Base-by-base conservation (phyloP, 2,888 invertebrate species). In the Standfussiana lucernea region DNA sequence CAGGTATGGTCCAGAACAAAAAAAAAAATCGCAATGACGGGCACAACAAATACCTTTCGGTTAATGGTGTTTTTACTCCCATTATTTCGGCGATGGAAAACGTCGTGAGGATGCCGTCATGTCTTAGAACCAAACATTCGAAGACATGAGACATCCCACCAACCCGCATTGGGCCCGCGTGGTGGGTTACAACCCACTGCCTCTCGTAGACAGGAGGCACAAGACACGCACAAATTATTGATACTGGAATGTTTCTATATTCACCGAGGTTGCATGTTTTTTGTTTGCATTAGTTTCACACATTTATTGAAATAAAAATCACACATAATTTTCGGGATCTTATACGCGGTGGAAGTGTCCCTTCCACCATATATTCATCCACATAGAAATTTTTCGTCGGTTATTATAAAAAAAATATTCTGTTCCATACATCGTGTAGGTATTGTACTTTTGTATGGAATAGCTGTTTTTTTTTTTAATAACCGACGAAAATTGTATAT, bases 181-280 rank as follows among this genome's bases (percentile, higher is more conserved):
- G 32, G 4, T 32, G 8, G 10, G 18, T 3, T 1, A 18, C 7
- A 1, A 15, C 15, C 15, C 32, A 7, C 56, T 13, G n/a, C 13
- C 28, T 28, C 28, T 15, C 28, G 28, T 2, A 28, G 15, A 6
- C 15, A 56, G 7, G 15, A 28, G 28, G 15, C 28, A 56, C 13
- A 0, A 15, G 6, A 15, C 35, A 13, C n/a, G 18, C 42, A 32
- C 42, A 21, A 13, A 0, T 45, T 8, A 10, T 35, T 62, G 32
- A 21, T 67, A 72, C 6, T 28, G 24, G 47, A 72, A 69, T 69
- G 70, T 32, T 50, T n/a, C 7, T 28, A 69, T 69, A 28, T 28
- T 28, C 37, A 28, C 13, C 2, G 10, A 61, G 32, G 32, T 32
- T 32, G 75, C 75, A 75, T 75, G 75, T 40, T 74, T 50, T 59